Evolutionary conservation across 2,113 vertebrate genomes (phyloP).

Genomic region (Calidris pygmaea): DNA sequence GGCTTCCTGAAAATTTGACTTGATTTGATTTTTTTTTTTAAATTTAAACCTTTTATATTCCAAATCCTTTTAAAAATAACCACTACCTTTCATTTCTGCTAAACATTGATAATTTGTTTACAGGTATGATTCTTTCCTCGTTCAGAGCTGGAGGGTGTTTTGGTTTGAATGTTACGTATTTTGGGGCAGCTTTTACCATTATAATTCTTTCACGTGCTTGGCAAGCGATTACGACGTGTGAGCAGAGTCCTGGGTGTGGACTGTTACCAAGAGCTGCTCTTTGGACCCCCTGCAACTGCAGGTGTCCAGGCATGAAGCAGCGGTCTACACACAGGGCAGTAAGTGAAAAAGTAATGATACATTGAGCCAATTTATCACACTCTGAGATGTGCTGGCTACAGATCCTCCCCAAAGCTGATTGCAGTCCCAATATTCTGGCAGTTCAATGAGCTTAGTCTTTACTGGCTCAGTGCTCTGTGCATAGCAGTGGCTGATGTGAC

Average conservation of each 20-base stretch:
- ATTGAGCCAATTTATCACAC: not conserved
- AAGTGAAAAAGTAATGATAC: not conserved
- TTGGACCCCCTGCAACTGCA: not conserved
- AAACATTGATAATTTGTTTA: not conserved
- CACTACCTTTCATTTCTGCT: not conserved
- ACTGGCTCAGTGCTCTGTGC: not conserved
- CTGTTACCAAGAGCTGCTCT: not conserved
- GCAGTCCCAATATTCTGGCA: not conserved
- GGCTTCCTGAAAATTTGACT: not conserved
- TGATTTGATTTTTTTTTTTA: not conserved
- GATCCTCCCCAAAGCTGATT: not conserved
- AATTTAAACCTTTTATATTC: not conserved
- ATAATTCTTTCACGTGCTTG: not conserved
- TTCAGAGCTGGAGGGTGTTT: not conserved
- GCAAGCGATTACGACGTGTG: not conserved
- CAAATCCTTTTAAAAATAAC: not conserved
- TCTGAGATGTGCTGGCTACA: not conserved
- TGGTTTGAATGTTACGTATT: not conserved
- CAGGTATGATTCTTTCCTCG: not conserved
- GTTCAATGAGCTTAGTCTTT: not conserved
- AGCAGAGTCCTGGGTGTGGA: not conserved
- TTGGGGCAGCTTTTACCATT: not conserved
- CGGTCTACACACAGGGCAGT: fast-evolving
- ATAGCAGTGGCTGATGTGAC: not conserved
- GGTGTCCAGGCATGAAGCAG: not conserved